Evolutionary conservation across 2,113 vertebrate species (phyloP), one percentile per base, ranked within the genome.

Genomic region (Polypterus bichir): DNA sequence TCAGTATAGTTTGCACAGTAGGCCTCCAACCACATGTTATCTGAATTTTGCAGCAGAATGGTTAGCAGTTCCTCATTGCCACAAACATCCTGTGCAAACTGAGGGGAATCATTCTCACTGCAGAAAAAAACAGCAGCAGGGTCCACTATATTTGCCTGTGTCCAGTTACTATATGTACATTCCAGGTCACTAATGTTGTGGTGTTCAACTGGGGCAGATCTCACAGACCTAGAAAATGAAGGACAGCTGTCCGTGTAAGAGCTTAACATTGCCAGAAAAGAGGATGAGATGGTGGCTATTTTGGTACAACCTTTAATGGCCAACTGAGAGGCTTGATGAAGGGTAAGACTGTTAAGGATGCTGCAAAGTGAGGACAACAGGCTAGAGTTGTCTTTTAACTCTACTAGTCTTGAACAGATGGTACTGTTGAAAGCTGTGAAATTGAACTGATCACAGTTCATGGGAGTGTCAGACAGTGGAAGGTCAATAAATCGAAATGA

Each of bases 101-200:
- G 59, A 2, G 61, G 57, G 0, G 47, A 66, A 5, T 86, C 77
- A 3, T 80, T 81, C 9, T 86, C 79, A 2, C 81, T 75, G 66
- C 88, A 90, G 47, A 87, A 63, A 0, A 79, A 72, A 45, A 90
- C 79, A 3, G 77, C 62, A n/a, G 65, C 78, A 2, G 78, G 69
- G 6, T 85, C 77, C 44, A 72, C 67, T 3, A 0, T 3, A 3
- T 51, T n/a, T 47, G 44, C 9, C 1, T 8, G 55, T 1, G 72
- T 63, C 86, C 86, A 88, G 72, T 60, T 69, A 51, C 44, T 59
- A 49, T 86, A 88, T 68, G 78, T 61, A n/a, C 86, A 88, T 10
- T 73, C 67, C 0, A 82, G 82, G 67, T 75, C 70, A 44, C 51
- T 73, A 63, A 85, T 78, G 69, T 64, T 84, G 47, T 66, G 63